Percentiles rank a stretch among this genome's conserved stretches.
These are phyloP conservation scores for Andrena minutula DNA, from an alignment of 2,888 invertebrate genomes.

Conservation along the genomic window DNA sequence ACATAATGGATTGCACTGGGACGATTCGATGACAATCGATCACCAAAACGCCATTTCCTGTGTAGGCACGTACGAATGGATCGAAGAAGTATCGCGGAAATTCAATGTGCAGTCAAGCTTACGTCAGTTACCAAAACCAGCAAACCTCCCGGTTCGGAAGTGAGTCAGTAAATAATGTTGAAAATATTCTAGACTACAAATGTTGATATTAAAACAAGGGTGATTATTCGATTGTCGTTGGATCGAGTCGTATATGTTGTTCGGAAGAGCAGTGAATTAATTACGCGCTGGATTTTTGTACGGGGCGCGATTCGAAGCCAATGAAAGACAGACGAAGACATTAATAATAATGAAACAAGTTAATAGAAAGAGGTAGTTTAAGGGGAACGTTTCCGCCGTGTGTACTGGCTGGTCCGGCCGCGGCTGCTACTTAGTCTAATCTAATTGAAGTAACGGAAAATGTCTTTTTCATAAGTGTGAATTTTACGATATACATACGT, in stretches of 20 bases:
- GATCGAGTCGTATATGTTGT: conserved; percentile 27
- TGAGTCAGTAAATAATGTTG: no score
- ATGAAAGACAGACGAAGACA: conserved; percentile 34
- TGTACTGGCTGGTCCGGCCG: conserved; percentile 69
- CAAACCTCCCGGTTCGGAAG: no score
- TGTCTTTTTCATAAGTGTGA: conserved; percentile 69
- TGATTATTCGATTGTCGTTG: conserved; percentile 16
- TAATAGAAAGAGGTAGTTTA: conserved; percentile 41
- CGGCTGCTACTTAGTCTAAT: conserved; percentile 52
- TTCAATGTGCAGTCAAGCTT: no score
- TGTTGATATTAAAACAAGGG: not conserved
- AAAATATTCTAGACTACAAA: no score
- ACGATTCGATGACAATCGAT: not conserved
- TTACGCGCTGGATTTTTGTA: conserved; percentile 68
- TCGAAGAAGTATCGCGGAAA: not conserved
- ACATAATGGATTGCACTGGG: not conserved
- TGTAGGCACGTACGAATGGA: not conserved
- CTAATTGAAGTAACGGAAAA: conserved; percentile 52
- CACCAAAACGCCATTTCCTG: not conserved
- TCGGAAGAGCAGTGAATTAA: conserved; percentile 41
- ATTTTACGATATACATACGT: conserved; percentile 61
- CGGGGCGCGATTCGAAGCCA: conserved; percentile 55
- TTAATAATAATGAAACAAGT: conserved; percentile 29
- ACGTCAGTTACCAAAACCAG: no score
- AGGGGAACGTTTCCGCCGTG: conserved; percentile 54